These are phyloP conservation scores for Sphecodes monilicornis DNA, from an alignment of 2,888 invertebrate genomes.

Conservation along the genomic window DNA sequence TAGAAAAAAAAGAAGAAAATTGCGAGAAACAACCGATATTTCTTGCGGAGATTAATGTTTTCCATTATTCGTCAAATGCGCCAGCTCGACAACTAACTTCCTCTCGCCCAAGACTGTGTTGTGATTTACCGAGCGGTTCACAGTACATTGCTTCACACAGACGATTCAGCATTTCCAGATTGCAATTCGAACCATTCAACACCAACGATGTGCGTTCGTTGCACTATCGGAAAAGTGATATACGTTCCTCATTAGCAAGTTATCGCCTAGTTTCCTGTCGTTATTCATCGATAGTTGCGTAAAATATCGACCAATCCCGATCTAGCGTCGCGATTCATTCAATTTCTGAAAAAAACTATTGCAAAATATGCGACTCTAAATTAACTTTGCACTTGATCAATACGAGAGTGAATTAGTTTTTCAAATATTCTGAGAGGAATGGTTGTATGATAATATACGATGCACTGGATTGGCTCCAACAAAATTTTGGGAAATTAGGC, in stretches of 20 bases:
- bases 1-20: background rate
- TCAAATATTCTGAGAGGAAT: background rate
- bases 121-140: slow-evolving; percentile 71
- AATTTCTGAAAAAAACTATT: background rate
- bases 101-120: slow-evolving; percentile 57
- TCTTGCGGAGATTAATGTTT: slow-evolving; percentile 53
- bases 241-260: slow-evolving; percentile 70
- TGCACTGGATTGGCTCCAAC: background rate
- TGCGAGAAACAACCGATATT: slow-evolving; percentile 31
- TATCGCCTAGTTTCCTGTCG: slow-evolving; percentile 70
- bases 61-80: slow-evolving; percentile 63
- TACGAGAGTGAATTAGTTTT: background rate
- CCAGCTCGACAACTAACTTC: slow-evolving; percentile 65
- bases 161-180: slow-evolving; percentile 72
- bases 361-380: background rate
- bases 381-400: background rate
- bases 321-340: slow-evolving; percentile 5
- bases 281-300: slow-evolving; percentile 62
- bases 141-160: slow-evolving; percentile 68
- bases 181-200: slow-evolving; percentile 71
- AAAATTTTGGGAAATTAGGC: background rate
- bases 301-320: slow-evolving; percentile 52
- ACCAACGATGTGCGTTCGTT: slow-evolving; percentile 62
- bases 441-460: background rate
- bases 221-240: slow-evolving; percentile 72